Base-by-base conservation (phyloP, 2,113 vertebrate species). In the Electrona antarctica region DNA sequence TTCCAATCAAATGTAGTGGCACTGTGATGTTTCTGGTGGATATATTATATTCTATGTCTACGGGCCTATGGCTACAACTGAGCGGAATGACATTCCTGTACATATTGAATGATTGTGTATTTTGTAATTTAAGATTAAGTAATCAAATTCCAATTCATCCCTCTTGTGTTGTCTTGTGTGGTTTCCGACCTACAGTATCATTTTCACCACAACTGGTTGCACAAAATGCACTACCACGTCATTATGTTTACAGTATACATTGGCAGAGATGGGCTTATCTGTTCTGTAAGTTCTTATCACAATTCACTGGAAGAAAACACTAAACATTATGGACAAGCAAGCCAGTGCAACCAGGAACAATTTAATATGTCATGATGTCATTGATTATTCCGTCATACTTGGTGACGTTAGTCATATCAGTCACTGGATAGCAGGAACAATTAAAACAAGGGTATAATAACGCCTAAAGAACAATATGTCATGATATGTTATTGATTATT, bases 91-190 rank as follows among this genome's bases (percentile, higher is more conserved):
- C 75, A 85, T 88, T 90, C 75, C 78, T 90, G 82, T 89, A 83
- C 66, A 90, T 85, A 88, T n/a, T 79, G 70, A 75, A 85, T 86
- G 79, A 90, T 88, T 88, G 66, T 89, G 88, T 88, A 67, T 89
- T 85, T 84, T 90, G 69, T 91, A 83, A 89, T 87, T 86, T 88
- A 87, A 87, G 73, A 87, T 88, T 67, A 87, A 85, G 80, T 80
- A 8, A 88, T 79, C 58, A 83, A 69, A 70, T 58, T 79, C 58
- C 82, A 69, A 70, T 58, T 46, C 41, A 72, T 15, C 3, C 6
- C 0, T 47, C 56, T 67, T 71, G 63, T 77, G 56, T 58, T 58
- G 56, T 58, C 21, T 15, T 57, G 55, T 57, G 59, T 69, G 70
- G 73, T 83, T 64, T 3, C 29, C 62, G 33, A 41, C 33, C 33